Evolutionary conservation across 2,888 invertebrate genomes (phyloP), one percentile per base, ranked within the genome.

Genomic region (Melangyna quadrimaculata): DNA sequence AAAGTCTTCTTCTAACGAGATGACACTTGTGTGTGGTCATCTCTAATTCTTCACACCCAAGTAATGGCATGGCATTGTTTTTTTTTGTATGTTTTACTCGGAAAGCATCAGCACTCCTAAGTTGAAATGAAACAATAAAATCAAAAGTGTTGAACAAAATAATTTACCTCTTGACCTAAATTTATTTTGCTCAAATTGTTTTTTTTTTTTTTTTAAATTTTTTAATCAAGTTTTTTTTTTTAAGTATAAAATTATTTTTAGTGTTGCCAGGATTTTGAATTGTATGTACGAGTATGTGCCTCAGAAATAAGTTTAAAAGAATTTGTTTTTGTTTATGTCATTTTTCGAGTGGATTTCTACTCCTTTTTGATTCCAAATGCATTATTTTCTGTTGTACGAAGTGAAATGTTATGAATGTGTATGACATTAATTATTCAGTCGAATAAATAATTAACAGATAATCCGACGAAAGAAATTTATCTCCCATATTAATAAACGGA

Each of bases 121-220:
- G 45, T 67, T 22, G 48, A 67, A 48, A 48, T 22, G 48, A 67
- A 48, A 48, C 48, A 35, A 67, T 67, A 67, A 67, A 67, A 67
- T 48, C 51, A 67, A 67, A 51, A 67, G 67, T 67, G 22, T 35
- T 65, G 12, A 24, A 29, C 63, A 19, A 65, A 65, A 45, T 63
- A 63, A 67, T 67, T 22, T 37, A 51, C 67, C 51, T 51, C 51
- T 51, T 67, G 67, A 51, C 67, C 67, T 35, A 37, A 35, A 51
- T 67, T 67, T 67, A 10, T 24, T 24, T 22, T 37, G 3, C 65
- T 4, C 6, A 29, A 65, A 45, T 45, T 43, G 27, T 32, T 17
- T 40, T 17, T 43, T 27, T 43, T n/a, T 63, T 63, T n/a, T 40
- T 24, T 1, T 45, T 63, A n/a, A 10, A 14, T 61, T 63, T 24